phyloP scores from a whole-genome alignment of 2,888 invertebrate genomes.

The Emmelina monodactyla region DNA sequence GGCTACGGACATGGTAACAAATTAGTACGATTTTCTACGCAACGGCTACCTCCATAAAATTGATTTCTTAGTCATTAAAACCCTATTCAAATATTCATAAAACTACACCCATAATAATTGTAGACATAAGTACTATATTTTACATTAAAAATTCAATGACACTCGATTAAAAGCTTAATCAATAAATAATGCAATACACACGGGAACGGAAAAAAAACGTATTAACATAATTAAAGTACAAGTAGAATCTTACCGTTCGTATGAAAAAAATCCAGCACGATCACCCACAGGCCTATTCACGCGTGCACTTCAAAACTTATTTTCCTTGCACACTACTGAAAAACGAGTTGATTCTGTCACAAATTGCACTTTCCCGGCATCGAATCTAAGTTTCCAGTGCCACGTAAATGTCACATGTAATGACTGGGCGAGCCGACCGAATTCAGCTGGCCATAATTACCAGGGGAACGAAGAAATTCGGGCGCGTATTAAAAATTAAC shows the following conservation, averaged over 20 bases:
- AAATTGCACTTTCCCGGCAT: slow-evolving; percentile 4
- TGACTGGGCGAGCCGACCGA: slow-evolving; percentile 12
- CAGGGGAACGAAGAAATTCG: slow-evolving; percentile 19
- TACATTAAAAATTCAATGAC: too few relatives aligned
- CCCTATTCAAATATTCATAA: too few relatives aligned
- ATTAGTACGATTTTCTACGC: too few relatives aligned
- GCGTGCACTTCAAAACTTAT: slow-evolving; percentile 38
- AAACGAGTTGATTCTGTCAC: background rate
- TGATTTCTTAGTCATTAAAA: too few relatives aligned
- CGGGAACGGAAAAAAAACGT: too few relatives aligned
- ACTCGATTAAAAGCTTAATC: too few relatives aligned
- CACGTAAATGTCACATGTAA: background rate
- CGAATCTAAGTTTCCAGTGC: slow-evolving; percentile 2
- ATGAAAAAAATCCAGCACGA: slow-evolving; percentile 44
- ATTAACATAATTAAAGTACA: background rate
- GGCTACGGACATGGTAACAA: too few relatives aligned
- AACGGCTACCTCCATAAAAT: too few relatives aligned
- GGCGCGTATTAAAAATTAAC: slow-evolving; percentile 51
- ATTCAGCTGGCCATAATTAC: slow-evolving; percentile 22
- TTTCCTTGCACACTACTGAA: slow-evolving; percentile 28
- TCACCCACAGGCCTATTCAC: slow-evolving; percentile 31
- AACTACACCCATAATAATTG: too few relatives aligned
- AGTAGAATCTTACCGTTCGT: slow-evolving; percentile 32
- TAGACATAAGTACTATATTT: too few relatives aligned
- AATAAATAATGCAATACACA: too few relatives aligned